Evolutionary conservation across 2,113 vertebrate genomes (phyloP).

Genomic region (Anolis sagrei): DNA sequence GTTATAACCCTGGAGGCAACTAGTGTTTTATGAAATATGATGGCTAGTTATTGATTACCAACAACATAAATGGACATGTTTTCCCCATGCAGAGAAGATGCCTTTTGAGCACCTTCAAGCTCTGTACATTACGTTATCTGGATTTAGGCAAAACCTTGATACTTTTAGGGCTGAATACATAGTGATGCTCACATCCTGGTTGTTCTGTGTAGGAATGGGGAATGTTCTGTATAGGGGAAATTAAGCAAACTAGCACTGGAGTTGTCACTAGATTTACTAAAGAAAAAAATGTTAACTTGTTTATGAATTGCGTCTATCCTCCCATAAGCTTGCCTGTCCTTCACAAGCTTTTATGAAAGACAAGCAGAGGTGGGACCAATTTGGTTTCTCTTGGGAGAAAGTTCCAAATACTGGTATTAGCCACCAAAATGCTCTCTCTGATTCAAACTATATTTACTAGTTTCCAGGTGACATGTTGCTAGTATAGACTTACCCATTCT

Average conservation of each 20-base stretch:
- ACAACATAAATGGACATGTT: not conserved
- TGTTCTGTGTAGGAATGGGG: not conserved
- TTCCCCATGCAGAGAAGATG: not conserved
- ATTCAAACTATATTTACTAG: no score
- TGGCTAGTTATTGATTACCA: not conserved
- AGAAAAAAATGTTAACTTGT: no score
- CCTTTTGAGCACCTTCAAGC: not conserved
- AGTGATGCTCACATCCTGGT: not conserved
- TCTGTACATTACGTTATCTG: not conserved
- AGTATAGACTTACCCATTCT: not conserved
- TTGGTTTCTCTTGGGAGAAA: no score
- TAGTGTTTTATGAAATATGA: constrained; percentile 24
- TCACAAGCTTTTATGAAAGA: no score
- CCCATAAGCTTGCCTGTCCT: no score
- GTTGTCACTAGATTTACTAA: no score
- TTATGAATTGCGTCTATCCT: no score
- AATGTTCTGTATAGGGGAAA: not conserved
- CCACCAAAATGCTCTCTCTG: no score
- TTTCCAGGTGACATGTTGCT: not conserved
- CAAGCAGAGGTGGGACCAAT: no score
- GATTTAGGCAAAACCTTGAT: not conserved
- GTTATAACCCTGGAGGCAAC: constrained; percentile 11
- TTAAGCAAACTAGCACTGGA: not conserved
- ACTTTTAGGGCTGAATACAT: not conserved
- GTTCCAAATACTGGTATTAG: no score